Conservation (phyloP, 2,888 invertebrate genomes). For the Elmis aenea region DNA sequence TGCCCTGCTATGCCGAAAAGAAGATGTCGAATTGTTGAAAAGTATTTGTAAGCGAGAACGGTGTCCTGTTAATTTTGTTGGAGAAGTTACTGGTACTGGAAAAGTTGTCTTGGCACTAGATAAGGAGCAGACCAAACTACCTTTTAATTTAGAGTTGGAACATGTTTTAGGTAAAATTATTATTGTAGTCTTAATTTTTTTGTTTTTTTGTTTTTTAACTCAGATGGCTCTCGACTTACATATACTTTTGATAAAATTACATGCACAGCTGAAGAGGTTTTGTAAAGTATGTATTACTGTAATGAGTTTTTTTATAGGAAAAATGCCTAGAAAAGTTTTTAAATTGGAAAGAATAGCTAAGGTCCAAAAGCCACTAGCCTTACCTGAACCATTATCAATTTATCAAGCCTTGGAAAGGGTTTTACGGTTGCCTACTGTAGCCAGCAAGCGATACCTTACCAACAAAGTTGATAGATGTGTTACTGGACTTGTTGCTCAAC, state of each 20-base stretch:
- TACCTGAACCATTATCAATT: slow-evolving; percentile 57
- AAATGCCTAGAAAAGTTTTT: slow-evolving; percentile 74
- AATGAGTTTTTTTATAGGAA: slow-evolving; percentile 52
- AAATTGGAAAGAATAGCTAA: slow-evolving; percentile 41
- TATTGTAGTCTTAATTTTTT: slow-evolving; percentile 13
- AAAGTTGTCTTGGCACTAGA: slow-evolving; percentile 64
- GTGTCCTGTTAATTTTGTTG: slow-evolving; percentile 90
- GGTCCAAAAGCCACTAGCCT: slow-evolving; percentile 31
- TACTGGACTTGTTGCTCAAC: slow-evolving; percentile 91
- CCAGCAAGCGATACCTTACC: slow-evolving; percentile 91
- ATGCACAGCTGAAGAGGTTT: background rate
- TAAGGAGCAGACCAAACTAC: slow-evolving; percentile 55
- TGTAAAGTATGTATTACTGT: too few species aligned
- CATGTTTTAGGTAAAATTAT: slow-evolving; percentile 80
- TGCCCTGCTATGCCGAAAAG: slow-evolving; percentile 73
- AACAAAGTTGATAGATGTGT: slow-evolving; percentile 96
- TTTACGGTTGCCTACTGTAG: slow-evolving; percentile 82
- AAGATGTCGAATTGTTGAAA: slow-evolving; percentile 59
- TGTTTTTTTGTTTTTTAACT: slow-evolving; percentile 10
- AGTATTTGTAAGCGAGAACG: slow-evolving; percentile 80
- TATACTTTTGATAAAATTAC: slow-evolving; percentile 4
- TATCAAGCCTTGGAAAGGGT: slow-evolving; percentile 71
- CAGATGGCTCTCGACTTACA: slow-evolving; percentile 1
- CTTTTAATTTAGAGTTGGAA: slow-evolving; percentile 85
- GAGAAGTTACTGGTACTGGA: slow-evolving; percentile 84